These are phyloP conservation scores for Drosophila mercatorum DNA, from an alignment of 2,888 invertebrate species.

Conservation along the genomic window DNA sequence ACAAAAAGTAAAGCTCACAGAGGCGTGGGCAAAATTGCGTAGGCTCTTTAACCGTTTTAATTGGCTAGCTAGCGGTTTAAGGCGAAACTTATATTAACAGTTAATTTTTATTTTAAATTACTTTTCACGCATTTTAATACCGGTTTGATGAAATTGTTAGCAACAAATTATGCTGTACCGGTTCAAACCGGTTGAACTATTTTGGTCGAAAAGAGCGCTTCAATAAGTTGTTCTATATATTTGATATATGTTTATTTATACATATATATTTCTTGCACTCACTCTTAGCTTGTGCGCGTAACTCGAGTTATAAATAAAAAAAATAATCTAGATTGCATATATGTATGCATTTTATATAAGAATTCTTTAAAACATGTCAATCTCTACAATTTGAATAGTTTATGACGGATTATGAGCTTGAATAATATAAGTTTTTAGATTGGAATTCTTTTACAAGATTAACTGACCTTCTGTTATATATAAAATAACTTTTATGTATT, in stretches of 20 bases:
- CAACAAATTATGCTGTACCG: background rate
- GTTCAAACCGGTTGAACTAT: background rate
- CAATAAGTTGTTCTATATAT: background rate
- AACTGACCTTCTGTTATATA: too few species aligned
- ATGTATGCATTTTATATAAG: background rate
- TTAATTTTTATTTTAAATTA: slow-evolving; percentile 13
- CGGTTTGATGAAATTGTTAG: background rate
- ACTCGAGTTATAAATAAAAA: slow-evolving; percentile 7
- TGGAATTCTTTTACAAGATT: background rate
- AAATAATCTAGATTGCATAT: slow-evolving; percentile 1
- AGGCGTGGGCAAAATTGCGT: slow-evolving; percentile 47
- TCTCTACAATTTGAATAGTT: background rate
- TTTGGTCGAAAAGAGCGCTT: background rate
- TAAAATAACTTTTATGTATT: too few species aligned
- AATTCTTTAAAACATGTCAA: background rate
- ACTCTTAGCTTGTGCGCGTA: background rate
- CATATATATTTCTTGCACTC: background rate
- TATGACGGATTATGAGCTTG: background rate
- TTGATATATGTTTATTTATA: background rate
- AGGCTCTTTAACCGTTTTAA: slow-evolving; percentile 26
- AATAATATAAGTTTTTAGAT: background rate
- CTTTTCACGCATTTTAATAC: background rate
- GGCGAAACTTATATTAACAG: slow-evolving; percentile 15
- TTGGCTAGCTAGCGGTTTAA: slow-evolving; percentile 17
- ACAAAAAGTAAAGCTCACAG: slow-evolving; percentile 38